phyloP scores from a whole-genome alignment of 2,888 invertebrate genomes.

The Subacronicta megacephala region DNA sequence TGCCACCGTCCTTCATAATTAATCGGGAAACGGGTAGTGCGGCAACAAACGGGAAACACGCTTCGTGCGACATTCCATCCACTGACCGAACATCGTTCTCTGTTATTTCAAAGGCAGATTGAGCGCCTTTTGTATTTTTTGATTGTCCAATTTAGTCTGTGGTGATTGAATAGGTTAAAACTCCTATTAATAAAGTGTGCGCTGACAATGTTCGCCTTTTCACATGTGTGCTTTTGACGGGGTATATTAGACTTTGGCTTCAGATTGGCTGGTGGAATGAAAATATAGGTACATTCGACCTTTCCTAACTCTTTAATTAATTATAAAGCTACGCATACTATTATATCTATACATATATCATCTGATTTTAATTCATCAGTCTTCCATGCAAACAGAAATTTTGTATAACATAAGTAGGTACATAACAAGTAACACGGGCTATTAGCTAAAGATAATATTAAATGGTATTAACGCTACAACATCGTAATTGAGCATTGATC shows the following conservation, averaged over 20 bases:
- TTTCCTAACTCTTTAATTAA: too few relatives aligned
- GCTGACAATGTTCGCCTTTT: conserved; percentile 36
- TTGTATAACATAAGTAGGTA: too few relatives aligned
- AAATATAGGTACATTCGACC: background rate
- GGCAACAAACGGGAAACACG: conserved; percentile 60
- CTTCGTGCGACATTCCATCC: conserved; percentile 53
- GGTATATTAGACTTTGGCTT: conserved; percentile 9
- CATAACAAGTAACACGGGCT: background rate
- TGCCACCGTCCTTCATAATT: conserved; percentile 67
- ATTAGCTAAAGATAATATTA: too few relatives aligned
- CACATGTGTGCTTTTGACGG: conserved; percentile 17
- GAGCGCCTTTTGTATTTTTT: conserved; percentile 60
- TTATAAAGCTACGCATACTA: too few relatives aligned
- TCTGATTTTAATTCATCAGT: too few relatives aligned
- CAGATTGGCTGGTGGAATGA: too few relatives aligned
- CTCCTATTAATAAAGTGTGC: conserved; percentile 32
- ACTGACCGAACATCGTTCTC: conserved; percentile 58
- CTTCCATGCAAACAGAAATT: too few relatives aligned
- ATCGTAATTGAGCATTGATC: conserved; percentile 13
- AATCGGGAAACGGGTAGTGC: conserved; percentile 63
- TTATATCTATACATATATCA: too few relatives aligned
- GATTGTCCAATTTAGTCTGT: conserved; percentile 54
- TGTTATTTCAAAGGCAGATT: conserved; percentile 61
- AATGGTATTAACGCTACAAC: conserved; percentile 4
- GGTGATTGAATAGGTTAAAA: conserved; percentile 49